Evolutionary conservation across 1,140 invertebrate species (phyloP), one percentile per base, ranked within the genome.

Genomic region (Bombus confusus): DNA sequence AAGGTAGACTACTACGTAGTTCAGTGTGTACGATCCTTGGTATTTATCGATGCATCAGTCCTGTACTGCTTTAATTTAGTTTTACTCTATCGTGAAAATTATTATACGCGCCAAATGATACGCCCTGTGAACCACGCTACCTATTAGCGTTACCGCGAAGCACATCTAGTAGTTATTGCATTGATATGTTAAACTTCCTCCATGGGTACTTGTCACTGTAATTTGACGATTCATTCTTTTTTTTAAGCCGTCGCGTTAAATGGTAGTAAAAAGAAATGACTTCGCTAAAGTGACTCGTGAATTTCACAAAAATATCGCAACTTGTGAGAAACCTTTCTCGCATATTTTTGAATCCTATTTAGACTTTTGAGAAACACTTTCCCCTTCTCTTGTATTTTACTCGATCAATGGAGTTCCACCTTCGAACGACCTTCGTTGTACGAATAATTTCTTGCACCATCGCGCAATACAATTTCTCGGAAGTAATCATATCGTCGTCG

Each of bases 121-220:
- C 34, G 28, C 39, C 22, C n/a, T 59, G 47, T 77, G 79, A 76
- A 15, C 83, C 76, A 84, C 62, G 47, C 80, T 68, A 34, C 41
- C 77, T 68, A 73, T 81, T 85, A 64, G 81, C 52, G 52, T 80
- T 69, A 74, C 64, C 31, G 39, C 52, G 81, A 81, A 88, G 31
- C 43, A 78, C 74, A 88, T 84, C 64, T 71, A 77, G 64, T 62
- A 64, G 52, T 72, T 88, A 85, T 43, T 78, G 34, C 59, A 43
- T 34, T 74, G 68, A 78, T 81, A 62, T 57, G 68, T 69, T 43
- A 59, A 74, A 1, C 52, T 89, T 88, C 83, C 74, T 82, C 41
- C 34, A 31, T 68, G 57, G 52, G 59, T 74, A 73, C 25, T 39
- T 41, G 43, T 34, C 47, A 52, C 39, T 62, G 25, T 34, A 41